Evolutionary conservation across 2,113 vertebrate species (phyloP).

Genomic region (Cephalopterus ornatus): DNA sequence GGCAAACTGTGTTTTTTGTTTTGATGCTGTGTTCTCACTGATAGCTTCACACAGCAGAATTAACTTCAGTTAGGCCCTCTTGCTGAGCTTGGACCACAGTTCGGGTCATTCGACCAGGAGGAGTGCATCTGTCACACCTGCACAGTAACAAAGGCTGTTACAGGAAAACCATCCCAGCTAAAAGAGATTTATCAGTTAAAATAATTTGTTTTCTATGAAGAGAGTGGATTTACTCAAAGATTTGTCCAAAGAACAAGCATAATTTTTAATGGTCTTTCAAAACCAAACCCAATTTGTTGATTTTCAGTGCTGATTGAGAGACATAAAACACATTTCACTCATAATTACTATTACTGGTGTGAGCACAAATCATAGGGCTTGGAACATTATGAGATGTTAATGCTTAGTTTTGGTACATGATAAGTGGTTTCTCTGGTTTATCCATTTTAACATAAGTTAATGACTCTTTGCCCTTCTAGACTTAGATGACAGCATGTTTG

Average conservation of each 20-base stretch:
- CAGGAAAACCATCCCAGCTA: neutral
- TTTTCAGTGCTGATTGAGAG: neutral
- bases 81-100: neutral
- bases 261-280: neutral
- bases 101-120: neutral
- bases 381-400: neutral
- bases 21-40: neutral
- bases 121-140: neutral
- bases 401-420: neutral
- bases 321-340: neutral
- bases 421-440: neutral
- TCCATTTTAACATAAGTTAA: neutral
- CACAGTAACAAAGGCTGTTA: neutral
- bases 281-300: neutral
- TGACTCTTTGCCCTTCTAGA: slow-evolving; percentile 57
- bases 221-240: neutral
- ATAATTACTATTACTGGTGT: neutral
- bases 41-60: neutral
- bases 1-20: neutral
- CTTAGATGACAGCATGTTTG: slow-evolving; percentile 83
- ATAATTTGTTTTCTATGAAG: neutral
- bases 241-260: neutral
- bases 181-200: neutral
- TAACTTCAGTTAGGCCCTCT: neutral
- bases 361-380: neutral